Conservation (phyloP, 1,140 invertebrate genomes). For the Spodoptera frugiperda region DNA sequence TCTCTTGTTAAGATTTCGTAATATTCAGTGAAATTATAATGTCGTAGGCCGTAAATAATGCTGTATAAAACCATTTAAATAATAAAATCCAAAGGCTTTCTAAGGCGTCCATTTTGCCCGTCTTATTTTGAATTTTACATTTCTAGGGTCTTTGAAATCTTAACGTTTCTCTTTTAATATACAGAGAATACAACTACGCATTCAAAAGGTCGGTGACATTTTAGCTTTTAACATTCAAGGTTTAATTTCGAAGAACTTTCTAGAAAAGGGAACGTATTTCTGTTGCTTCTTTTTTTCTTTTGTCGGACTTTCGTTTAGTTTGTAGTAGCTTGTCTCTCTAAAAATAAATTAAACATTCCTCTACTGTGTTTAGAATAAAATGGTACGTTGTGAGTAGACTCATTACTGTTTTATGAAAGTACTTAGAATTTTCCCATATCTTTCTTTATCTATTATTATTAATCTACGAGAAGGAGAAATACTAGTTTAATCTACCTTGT, state of each 20-base stretch:
- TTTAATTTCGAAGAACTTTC: slow-evolving; percentile 39
- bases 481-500: no score
- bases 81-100: slow-evolving; percentile 21
- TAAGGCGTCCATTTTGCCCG: slow-evolving; percentile 12
- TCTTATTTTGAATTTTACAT: slow-evolving; percentile 24
- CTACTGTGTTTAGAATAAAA: background rate
- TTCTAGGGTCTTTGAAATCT: slow-evolving; percentile 29
- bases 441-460: no score
- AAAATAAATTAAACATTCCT: background rate
- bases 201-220: slow-evolving; percentile 18
- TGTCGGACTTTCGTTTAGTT: background rate
- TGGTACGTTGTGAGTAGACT: background rate
- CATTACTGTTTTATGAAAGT: no score
- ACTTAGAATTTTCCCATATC: background rate
- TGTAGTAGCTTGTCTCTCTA: background rate
- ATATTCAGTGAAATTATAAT: slow-evolving; percentile 1
- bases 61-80: slow-evolving; percentile 31
- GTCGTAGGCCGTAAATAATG: slow-evolving; percentile 1
- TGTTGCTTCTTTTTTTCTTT: slow-evolving; percentile 23
- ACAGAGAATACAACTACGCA: slow-evolving; percentile 13
- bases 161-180: slow-evolving; percentile 17
- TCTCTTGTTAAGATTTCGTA: background rate
- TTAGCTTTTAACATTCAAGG: background rate
- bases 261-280: background rate
- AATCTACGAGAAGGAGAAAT: no score